Base-by-base conservation (phyloP, 2,888 invertebrate genomes). In the Gandaritis pyraliata region DNA sequence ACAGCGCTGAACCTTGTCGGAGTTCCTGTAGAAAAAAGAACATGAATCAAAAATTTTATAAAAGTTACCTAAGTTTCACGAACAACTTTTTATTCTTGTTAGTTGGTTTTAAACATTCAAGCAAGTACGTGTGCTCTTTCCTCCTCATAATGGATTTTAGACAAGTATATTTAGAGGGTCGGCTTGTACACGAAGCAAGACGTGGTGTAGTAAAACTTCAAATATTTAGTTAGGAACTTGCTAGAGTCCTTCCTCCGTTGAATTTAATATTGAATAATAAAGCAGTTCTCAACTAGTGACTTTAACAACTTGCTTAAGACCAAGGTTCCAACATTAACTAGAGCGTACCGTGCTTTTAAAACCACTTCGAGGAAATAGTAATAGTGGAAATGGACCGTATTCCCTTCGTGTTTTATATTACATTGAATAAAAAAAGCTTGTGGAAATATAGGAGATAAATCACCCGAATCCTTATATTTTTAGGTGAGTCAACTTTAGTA, bases 1-100 rank as follows among this genome's bases (percentile, higher is more conserved):
- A 96, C 50, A 96, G 88, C 4, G 96, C 96, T 61, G 96, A 96
- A n/a, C 96, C 96, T 81, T 95, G 95, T 46, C 95, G 94, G 39
- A 96, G 93, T 74, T 95, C 94, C 88, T 93, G 86, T 52, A 70
- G 72, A 69, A 58, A 56, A 66, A 71, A 56, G 7, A n/a, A 39
- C 30, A 52, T 48, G 15, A 13, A 43, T 51, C 33, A 52, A 51
- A 64, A 56, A 54, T 18, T 39, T 58, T 49, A 51, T 18, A 53
- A 55, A 56, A 41, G 15, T 61, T 41, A 6, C 10, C 5, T 51
- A 58, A 58, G 41, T 58, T 43, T 29, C 51, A 10, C 13, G 16
- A 60, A 57, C 49, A 47, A 50, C 54, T 64, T 61, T 33, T 56
- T 51, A 48, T 51, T 53, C 60, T 55, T 64, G 49, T 60, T 60